phyloP scores from a whole-genome alignment of 2,113 vertebrate genomes.

The Natator depressus region DNA sequence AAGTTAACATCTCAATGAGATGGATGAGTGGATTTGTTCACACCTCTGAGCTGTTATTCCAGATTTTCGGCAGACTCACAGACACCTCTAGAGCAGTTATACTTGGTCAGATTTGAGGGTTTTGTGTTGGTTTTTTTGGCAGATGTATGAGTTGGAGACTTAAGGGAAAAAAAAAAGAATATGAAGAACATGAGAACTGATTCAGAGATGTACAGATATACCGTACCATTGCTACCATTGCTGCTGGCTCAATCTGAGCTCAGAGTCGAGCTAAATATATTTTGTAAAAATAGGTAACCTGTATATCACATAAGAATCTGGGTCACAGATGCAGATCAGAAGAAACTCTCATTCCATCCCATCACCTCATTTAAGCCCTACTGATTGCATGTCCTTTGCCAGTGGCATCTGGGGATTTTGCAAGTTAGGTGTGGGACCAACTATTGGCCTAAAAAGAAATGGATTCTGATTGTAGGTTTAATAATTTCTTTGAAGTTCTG shows the following conservation, averaged over 20 bases:
- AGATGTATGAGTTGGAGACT: neutral
- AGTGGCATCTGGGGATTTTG: neutral
- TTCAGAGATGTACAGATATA: neutral
- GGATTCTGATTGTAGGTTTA: neutral
- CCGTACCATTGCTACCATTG: neutral
- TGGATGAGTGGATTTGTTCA: constrained; percentile 24
- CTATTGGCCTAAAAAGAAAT: neutral
- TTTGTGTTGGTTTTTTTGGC: constrained; percentile 13
- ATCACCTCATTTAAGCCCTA: neutral
- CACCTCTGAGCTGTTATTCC: constrained; percentile 26
- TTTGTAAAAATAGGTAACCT: neutral
- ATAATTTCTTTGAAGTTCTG: neutral
- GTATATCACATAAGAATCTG: neutral
- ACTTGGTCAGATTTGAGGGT: neutral
- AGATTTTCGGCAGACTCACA: neutral
- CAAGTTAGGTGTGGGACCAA: neutral
- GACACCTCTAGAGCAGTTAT: neutral
- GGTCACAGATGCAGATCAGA: neutral
- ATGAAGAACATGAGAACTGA: neutral
- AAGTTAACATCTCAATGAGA: constrained; percentile 15
- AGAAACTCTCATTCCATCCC: neutral
- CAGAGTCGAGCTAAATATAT: neutral
- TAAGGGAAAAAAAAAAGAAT: neutral
- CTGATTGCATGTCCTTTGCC: neutral
- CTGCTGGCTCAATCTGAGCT: neutral